Percentiles rank a stretch among this genome's conserved stretches.
Evolutionary conservation across 2,113 vertebrate species (phyloP).

Genomic region (Phrynocephalus versicolor): DNA sequence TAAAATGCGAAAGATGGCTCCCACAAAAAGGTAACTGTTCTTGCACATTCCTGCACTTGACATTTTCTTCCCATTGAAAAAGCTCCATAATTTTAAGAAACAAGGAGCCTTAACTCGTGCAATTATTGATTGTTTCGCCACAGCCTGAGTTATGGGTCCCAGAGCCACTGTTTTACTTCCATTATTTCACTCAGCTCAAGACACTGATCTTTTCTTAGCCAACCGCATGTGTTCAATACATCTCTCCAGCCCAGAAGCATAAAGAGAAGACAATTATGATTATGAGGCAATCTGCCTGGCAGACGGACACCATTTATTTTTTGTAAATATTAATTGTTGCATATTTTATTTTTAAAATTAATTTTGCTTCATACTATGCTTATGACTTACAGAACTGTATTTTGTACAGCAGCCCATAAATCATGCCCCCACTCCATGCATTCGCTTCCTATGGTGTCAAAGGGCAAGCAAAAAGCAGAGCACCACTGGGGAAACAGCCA

Average conservation of each 20-base stretch:
- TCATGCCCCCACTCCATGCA: too few species aligned
- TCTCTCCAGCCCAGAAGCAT: background rate
- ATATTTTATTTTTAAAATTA: background rate
- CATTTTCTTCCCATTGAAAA: slow-evolving; percentile 8
- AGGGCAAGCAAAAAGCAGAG: background rate
- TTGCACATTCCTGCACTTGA: slow-evolving; percentile 27
- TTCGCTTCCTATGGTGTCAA: background rate
- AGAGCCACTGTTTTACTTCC: background rate
- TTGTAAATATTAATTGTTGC: background rate
- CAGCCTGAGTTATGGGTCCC: slow-evolving; percentile 15
- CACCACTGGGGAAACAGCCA: background rate
- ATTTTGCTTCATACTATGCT: background rate
- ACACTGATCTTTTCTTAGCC: rapidly evolving
- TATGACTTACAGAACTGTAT: background rate
- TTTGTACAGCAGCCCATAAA: background rate
- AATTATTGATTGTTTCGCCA: slow-evolving; percentile 25
- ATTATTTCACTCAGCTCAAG: slow-evolving; percentile 8
- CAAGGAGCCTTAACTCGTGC: background rate
- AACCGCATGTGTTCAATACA: rapidly evolving
- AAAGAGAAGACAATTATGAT: too few species aligned
- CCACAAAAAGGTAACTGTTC: slow-evolving; percentile 10
- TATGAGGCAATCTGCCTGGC: background rate
- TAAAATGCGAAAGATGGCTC: slow-evolving; percentile 22
- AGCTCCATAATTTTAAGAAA: slow-evolving; percentile 8
- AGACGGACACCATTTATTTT: background rate